These are phyloP conservation scores for Corella eumyota DNA, from an alignment of 23 tunicate species.

Conservation along the genomic window DNA sequence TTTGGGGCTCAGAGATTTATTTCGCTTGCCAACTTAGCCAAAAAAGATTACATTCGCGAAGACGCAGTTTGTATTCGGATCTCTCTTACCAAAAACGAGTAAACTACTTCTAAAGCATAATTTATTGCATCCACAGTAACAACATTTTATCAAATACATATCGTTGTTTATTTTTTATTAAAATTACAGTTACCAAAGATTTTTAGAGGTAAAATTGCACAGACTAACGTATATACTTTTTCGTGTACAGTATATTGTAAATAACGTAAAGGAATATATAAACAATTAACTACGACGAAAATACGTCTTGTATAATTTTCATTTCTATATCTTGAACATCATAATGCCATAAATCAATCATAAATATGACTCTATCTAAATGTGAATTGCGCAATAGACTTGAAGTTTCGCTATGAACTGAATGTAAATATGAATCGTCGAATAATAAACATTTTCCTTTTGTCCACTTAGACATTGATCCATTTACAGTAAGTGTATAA, in stretches of 20 bases:
- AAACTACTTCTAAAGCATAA: no score
- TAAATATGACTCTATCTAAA: slow-evolving; percentile 24
- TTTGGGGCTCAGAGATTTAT: slow-evolving; percentile 49
- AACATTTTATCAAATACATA: no score
- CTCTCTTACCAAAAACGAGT: no score
- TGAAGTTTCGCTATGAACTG: slow-evolving; percentile 7
- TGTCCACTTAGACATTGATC: slow-evolving; percentile 10
- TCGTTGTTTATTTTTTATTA: no score
- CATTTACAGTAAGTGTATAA: slow-evolving; percentile 27
- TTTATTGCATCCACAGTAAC: no score
- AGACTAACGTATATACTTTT: no score
- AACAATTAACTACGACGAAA: no score
- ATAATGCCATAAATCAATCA: slow-evolving; percentile 82
- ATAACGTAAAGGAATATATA: no score
- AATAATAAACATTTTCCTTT: slow-evolving; percentile 41
- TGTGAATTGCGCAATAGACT: not conserved
- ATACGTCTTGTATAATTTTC: no score
- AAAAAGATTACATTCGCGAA: slow-evolving; percentile 64
- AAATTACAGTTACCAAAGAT: no score
- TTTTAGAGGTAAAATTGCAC: no score
- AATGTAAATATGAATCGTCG: slow-evolving; percentile 65
- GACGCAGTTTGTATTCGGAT: slow-evolving; percentile 49
- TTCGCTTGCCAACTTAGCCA: slow-evolving; percentile 22
- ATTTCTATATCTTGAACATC: slow-evolving; percentile 1
- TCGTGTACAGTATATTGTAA: no score